A percentile compares a stretch with the other conserved stretches of the same genome.
Conservation (phyloP, 2,113 vertebrate species). For the Camelus dromedarius region DNA sequence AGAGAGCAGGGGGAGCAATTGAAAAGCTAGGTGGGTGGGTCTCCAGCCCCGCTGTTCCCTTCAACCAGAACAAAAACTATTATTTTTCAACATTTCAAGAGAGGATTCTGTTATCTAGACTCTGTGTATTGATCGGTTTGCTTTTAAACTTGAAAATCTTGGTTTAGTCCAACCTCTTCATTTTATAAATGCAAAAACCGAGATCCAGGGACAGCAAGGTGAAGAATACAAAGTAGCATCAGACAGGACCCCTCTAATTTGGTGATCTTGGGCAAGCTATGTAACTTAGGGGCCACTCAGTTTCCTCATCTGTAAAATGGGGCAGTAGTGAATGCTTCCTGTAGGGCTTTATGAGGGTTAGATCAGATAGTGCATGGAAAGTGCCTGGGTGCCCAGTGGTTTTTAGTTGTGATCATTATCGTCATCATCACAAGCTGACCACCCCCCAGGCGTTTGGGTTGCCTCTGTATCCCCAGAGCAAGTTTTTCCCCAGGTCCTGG, state of each 20-base stretch:
- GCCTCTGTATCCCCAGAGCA: neutral
- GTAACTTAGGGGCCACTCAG: neutral
- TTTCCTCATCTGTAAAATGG: neutral
- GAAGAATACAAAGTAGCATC: neutral
- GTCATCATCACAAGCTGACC: neutral
- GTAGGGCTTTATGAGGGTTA: neutral
- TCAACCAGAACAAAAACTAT: neutral
- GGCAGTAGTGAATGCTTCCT: neutral
- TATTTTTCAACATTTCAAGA: neutral
- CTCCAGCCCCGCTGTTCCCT: neutral
- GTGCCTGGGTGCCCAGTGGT: rapidly evolving
- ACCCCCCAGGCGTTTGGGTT: neutral
- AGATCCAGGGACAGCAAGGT: neutral
- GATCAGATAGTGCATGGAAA: neutral
- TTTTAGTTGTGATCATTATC: neutral
- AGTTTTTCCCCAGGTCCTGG: neutral
- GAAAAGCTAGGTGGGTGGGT: neutral
- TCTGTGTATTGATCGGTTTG: neutral
- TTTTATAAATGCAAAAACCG: neutral
- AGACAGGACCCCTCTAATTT: neutral
- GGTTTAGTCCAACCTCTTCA: neutral
- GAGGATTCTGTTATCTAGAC: neutral
- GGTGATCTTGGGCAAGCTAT: neutral
- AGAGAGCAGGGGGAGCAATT: no score
- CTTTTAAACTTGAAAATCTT: neutral